phyloP scores from a whole-genome alignment of 2,113 vertebrate genomes.

The Mormyrus lacerda region DNA sequence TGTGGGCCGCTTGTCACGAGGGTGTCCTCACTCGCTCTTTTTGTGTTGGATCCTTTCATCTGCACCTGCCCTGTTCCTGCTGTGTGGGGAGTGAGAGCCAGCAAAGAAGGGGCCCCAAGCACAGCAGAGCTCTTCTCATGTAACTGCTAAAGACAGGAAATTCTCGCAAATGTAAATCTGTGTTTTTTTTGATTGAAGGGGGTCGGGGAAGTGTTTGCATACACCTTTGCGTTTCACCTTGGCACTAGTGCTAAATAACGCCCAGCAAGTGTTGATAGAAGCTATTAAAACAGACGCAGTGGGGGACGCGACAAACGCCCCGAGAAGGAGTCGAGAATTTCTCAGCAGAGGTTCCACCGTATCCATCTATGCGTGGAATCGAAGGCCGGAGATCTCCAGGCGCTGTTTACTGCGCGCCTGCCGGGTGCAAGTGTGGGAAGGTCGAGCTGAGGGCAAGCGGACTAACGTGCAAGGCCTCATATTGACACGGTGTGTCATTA shows the following conservation, averaged over 20 bases:
- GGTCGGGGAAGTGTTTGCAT: neutral
- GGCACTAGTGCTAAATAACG: neutral
- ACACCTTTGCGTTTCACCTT: slow-evolving; percentile 1
- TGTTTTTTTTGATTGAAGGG: neutral
- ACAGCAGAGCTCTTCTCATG: neutral
- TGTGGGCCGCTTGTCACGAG: neutral
- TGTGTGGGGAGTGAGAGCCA: neutral
- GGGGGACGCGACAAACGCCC: neutral
- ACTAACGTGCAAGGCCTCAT: neutral
- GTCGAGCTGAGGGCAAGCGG: slow-evolving; percentile 43
- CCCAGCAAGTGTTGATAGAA: slow-evolving; percentile 9
- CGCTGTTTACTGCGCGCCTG: slow-evolving; percentile 8
- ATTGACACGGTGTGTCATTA: slow-evolving; percentile 47
- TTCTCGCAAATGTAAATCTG: neutral
- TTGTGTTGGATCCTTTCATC: neutral
- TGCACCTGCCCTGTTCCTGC: neutral
- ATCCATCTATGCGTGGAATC: neutral
- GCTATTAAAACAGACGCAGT: neutral
- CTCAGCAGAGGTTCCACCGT: neutral
- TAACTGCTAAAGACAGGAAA: neutral
- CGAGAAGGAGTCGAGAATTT: neutral
- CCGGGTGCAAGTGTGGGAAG: slow-evolving; percentile 31
- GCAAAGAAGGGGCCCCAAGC: neutral
- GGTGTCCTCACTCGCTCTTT: neutral
- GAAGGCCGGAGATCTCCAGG: neutral